These are phyloP conservation scores for Halichoeres trimaculatus DNA, from an alignment of 2,113 vertebrate species.

Conservation along the genomic window DNA sequence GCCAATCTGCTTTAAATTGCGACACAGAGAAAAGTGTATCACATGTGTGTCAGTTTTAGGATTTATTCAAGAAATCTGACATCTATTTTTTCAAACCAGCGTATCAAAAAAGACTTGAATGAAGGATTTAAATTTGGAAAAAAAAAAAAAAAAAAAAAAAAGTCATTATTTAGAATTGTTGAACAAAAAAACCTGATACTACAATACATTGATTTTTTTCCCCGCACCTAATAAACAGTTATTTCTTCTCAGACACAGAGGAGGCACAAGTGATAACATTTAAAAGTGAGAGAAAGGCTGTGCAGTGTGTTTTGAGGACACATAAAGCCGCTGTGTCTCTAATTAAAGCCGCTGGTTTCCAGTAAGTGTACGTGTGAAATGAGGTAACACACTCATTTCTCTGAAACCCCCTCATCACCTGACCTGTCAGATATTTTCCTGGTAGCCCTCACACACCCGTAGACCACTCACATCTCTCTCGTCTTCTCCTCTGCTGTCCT, in stretches of 20 bases:
- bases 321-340: background rate
- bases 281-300: conserved; percentile 22
- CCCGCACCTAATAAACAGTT: too few relatives aligned
- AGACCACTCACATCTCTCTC: background rate
- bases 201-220: too few relatives aligned
- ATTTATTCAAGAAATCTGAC: too few relatives aligned
- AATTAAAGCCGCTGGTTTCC: background rate
- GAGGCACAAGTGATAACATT: conserved; percentile 13
- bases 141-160: too few relatives aligned
- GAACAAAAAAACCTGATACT: too few relatives aligned
- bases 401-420: conserved; percentile 17
- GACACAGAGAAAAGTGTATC: too few relatives aligned
- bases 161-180: too few relatives aligned
- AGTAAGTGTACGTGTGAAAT: background rate
- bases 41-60: too few relatives aligned
- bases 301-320: conserved; percentile 11
- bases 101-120: too few relatives aligned
- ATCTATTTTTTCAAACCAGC: too few relatives aligned
- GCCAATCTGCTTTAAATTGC: too few relatives aligned
- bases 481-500: background rate
- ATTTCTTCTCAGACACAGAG: conserved; percentile 22
- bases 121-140: too few relatives aligned
- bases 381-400: conserved; percentile 20
- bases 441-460: conserved; percentile 13
- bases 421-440: conserved; percentile 12